phyloP scores from a whole-genome alignment of 2,113 vertebrate genomes.

The Urocolius indicus region DNA sequence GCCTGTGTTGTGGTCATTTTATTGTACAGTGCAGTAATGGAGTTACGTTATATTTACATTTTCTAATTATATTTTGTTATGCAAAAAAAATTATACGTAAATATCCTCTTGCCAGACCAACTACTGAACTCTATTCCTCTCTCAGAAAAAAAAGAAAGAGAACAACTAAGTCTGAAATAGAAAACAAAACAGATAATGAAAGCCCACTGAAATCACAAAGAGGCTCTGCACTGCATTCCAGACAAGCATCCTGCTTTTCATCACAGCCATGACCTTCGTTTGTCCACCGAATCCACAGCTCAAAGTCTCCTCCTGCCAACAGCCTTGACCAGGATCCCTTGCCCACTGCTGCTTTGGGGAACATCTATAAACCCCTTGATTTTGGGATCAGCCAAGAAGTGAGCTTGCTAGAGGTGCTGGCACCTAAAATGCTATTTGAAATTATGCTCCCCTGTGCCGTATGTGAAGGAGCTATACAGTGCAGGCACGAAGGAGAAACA shows the following conservation, averaged over 20 bases:
- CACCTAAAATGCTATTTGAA: not conserved
- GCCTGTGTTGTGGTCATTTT: constrained; percentile 37
- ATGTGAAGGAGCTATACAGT: not conserved
- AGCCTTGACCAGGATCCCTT: not conserved
- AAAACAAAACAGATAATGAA: constrained; percentile 55
- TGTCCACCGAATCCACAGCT: not conserved
- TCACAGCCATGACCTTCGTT: not conserved
- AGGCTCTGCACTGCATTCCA: not conserved
- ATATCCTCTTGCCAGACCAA: not conserved
- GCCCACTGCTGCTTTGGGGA: not conserved
- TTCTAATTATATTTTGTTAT: not conserved
- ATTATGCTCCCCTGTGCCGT: not conserved
- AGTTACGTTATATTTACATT: constrained; percentile 32
- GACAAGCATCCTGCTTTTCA: constrained; percentile 53
- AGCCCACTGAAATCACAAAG: not conserved
- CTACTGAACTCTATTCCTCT: not conserved
- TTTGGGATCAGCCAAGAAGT: not conserved
- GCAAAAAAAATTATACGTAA: not conserved
- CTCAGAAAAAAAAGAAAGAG: not conserved
- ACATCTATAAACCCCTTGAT: not conserved
- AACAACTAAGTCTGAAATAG: constrained; percentile 36
- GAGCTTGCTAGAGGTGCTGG: not conserved
- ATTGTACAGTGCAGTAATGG: not conserved
- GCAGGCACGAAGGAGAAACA: too few species aligned
- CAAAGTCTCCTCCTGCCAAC: not conserved